These are phyloP conservation scores for Bombus huntii DNA, from an alignment of 1,140 invertebrate genomes.

Conservation along the genomic window DNA sequence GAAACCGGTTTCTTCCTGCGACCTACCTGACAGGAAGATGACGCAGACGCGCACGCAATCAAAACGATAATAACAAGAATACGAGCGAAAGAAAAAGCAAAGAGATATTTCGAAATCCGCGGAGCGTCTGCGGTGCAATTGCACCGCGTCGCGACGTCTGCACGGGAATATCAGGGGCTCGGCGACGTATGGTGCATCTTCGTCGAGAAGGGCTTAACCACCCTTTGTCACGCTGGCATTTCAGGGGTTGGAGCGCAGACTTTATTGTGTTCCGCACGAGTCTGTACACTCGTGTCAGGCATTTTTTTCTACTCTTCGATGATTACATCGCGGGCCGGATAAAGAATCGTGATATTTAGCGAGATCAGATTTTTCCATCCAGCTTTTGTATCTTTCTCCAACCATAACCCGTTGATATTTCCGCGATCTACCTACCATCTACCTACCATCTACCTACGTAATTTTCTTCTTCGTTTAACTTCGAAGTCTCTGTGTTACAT, in stretches of 20 bases:
- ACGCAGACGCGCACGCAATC: neutral
- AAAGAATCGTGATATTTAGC: conserved; percentile 48
- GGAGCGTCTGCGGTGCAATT: conserved; percentile 19
- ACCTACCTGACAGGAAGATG: no score
- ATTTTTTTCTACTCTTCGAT: conserved; percentile 60
- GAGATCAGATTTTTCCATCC: neutral
- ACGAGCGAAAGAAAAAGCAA: no score
- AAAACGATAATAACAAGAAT: neutral
- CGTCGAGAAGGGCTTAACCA: conserved; percentile 76
- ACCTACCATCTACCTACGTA: neutral
- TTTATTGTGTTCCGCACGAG: conserved; percentile 76
- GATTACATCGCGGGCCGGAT: neutral
- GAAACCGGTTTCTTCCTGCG: conserved; percentile 12
- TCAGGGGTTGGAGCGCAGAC: conserved; percentile 73
- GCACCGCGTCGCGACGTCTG: conserved; percentile 54
- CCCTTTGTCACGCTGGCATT: conserved; percentile 73
- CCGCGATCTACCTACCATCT: neutral
- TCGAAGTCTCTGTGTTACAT: neutral
- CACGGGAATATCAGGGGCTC: conserved; percentile 57
- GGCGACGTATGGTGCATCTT: conserved; percentile 71
- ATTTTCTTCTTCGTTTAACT: neutral
- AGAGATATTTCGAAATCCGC: neutral
- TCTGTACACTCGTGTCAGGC: conserved; percentile 65
- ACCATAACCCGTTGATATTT: conserved; percentile 18
- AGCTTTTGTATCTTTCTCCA: neutral